Conservation (phyloP, 2,888 invertebrate species). For the Hermodice carunculata region DNA sequence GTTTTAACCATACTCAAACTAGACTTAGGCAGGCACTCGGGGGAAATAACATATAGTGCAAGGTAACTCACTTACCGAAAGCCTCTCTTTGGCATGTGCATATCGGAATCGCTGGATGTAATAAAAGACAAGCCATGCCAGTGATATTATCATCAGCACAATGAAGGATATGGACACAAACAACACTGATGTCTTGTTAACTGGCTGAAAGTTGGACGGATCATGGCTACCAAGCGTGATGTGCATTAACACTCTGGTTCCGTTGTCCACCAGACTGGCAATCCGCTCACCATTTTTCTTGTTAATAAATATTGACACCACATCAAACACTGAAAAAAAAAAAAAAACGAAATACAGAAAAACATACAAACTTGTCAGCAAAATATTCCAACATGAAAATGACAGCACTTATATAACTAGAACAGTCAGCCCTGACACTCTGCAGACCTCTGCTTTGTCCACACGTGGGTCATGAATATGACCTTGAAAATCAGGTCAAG, state of each 20-base stretch:
- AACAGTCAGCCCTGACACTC: too few relatives aligned
- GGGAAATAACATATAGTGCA: too few relatives aligned
- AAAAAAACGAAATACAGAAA: slow-evolving; percentile 16
- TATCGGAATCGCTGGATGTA: slow-evolving; percentile 95
- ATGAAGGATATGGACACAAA: slow-evolving; percentile 97
- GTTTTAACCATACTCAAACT: too few relatives aligned
- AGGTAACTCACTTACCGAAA: slow-evolving; percentile 78
- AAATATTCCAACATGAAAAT: too few relatives aligned
- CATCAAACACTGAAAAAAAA: slow-evolving; percentile 75
- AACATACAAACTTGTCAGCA: too few relatives aligned
- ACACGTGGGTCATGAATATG: too few relatives aligned
- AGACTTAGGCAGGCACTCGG: too few relatives aligned
- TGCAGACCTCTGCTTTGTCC: too few relatives aligned
- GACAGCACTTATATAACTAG: too few relatives aligned
- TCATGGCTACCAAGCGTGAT: slow-evolving; percentile 79
- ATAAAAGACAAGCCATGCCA: slow-evolving; percentile 96
- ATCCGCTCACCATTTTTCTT: slow-evolving; percentile 84
- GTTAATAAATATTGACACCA: slow-evolving; percentile 86
- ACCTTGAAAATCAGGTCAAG: too few relatives aligned
- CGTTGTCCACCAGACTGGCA: slow-evolving; percentile 79
- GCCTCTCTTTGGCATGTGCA: slow-evolving; percentile 92
- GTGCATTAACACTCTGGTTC: slow-evolving; percentile 77
- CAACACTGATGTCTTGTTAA: slow-evolving; percentile 86
- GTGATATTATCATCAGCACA: slow-evolving; percentile 92
- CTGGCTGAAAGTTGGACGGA: slow-evolving; percentile 45